These are phyloP conservation scores for Acanthosepion lycidas DNA, from an alignment of 2,888 invertebrate species.

Conservation along the genomic window DNA sequence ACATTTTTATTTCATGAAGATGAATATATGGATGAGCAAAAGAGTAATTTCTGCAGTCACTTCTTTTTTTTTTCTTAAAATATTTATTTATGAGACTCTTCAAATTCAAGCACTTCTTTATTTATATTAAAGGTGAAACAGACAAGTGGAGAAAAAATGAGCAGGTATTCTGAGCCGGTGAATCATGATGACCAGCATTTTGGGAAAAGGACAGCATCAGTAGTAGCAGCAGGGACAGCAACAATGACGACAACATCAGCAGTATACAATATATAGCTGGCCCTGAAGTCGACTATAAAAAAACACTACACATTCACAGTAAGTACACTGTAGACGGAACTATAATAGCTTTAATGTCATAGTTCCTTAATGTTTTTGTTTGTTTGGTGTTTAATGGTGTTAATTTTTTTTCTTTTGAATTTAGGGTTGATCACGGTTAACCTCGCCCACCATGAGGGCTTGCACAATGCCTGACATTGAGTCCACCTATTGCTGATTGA, in stretches of 20 bases:
- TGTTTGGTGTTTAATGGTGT: conserved; percentile 20
- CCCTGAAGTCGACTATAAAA: background rate
- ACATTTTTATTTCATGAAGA: background rate
- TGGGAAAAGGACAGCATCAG: background rate
- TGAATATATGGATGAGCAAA: conserved; percentile 2
- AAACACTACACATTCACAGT: conserved; percentile 43
- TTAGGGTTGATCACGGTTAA: background rate
- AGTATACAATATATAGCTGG: conserved; percentile 25
- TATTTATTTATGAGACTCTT: background rate
- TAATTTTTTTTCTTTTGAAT: background rate
- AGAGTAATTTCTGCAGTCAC: background rate
- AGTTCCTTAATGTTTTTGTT: conserved; percentile 38
- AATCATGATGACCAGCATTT: background rate
- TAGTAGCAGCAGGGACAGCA: background rate
- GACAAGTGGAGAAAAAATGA: background rate
- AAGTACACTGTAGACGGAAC: background rate
- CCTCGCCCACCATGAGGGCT: background rate
- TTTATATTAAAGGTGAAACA: conserved; percentile 20
- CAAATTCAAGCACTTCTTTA: background rate
- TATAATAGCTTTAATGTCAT: background rate
- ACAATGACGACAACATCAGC: background rate
- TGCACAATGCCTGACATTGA: conserved; percentile 62
- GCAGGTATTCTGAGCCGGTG: background rate
- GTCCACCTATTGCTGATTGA: conserved; percentile 59
- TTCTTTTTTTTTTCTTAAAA: background rate